Percentiles rank a stretch among this genome's conserved stretches.
phyloP scores from a whole-genome alignment of 2,888 invertebrate species.

The Coremacera marginata region DNA sequence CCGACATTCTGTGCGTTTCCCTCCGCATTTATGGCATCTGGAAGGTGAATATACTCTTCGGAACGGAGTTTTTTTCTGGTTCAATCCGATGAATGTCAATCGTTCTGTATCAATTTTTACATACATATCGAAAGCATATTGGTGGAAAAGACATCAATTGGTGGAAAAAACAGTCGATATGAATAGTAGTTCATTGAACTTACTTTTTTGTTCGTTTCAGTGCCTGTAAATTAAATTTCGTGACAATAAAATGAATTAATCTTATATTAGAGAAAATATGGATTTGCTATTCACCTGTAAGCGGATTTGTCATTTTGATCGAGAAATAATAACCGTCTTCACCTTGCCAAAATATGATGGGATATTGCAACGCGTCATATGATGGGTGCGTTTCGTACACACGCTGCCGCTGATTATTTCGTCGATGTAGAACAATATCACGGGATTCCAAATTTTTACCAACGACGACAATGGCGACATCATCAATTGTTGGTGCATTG shows the following conservation, averaged over 20 bases:
- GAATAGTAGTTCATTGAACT: conserved; percentile 40
- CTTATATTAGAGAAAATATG: neutral
- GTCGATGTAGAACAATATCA: conserved; percentile 34
- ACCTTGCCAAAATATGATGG: conserved; percentile 37
- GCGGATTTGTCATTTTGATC: conserved; percentile 18
- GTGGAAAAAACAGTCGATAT: conserved; percentile 37
- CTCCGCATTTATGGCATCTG: conserved; percentile 32
- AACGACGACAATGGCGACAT: conserved; percentile 38
- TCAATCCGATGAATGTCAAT: conserved; percentile 49
- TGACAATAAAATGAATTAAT: neutral
- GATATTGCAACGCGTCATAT: conserved; percentile 42
- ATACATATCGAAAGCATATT: conserved; percentile 61
- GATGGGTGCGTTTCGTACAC: conserved; percentile 40
- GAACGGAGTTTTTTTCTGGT: conserved; percentile 28
- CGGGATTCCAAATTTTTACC: conserved; percentile 28
- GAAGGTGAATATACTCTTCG: conserved; percentile 30
- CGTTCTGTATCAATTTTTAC: conserved; percentile 59
- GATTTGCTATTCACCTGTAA: conserved; percentile 10
- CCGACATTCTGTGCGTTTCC: conserved; percentile 14
- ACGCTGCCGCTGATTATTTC: conserved; percentile 29
- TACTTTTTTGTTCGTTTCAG: conserved; percentile 32
- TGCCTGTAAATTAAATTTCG: conserved; percentile 27
- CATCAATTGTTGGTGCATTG: conserved; percentile 36
- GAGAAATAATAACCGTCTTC: conserved; percentile 41
- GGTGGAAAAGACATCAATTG: conserved; percentile 52